Percentiles rank a stretch among this genome's conserved stretches.
Evolutionary conservation across 1,140 invertebrate species (phyloP).

Genomic region (Brachionus koreanus): DNA sequence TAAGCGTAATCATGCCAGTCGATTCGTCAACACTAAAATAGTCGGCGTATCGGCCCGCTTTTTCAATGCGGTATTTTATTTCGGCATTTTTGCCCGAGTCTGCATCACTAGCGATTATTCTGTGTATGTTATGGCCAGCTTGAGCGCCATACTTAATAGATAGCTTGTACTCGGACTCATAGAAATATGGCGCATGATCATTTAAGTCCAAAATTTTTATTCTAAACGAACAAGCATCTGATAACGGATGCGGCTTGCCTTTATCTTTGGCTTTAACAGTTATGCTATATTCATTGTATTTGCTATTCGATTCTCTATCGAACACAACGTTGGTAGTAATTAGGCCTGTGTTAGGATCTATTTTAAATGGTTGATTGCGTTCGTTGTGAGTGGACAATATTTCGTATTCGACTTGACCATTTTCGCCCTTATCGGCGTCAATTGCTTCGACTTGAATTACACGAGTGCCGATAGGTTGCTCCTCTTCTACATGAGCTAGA

Average conservation of each 20-base stretch:
- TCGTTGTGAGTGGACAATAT: slow-evolving; percentile 62
- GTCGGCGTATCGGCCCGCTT: neutral
- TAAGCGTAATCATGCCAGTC: slow-evolving; percentile 19
- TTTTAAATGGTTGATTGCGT: slow-evolving; percentile 63
- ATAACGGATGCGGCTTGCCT: slow-evolving; percentile 44
- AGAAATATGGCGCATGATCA: slow-evolving; percentile 43
- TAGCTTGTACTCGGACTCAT: slow-evolving; percentile 34
- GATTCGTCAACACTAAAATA: slow-evolving; percentile 20
- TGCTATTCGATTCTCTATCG: slow-evolving; percentile 68
- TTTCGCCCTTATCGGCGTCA: slow-evolving; percentile 80
- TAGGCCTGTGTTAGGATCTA: slow-evolving; percentile 74
- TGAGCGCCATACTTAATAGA: slow-evolving; percentile 21
- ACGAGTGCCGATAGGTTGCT: slow-evolving; percentile 82
- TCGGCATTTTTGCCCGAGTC: slow-evolving; percentile 45
- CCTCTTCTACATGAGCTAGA: slow-evolving; percentile 76
- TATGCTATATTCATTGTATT: slow-evolving; percentile 47
- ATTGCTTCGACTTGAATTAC: slow-evolving; percentile 74
- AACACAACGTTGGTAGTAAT: slow-evolving; percentile 75
- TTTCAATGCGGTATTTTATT: slow-evolving; percentile 28
- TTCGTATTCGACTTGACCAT: slow-evolving; percentile 77
- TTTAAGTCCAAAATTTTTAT: slow-evolving; percentile 40
- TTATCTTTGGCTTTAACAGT: slow-evolving; percentile 50
- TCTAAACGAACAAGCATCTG: slow-evolving; percentile 21
- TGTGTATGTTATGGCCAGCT: slow-evolving; percentile 21
- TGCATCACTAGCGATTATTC: slow-evolving; percentile 26